These are phyloP conservation scores for Malurus leucopterus DNA, from an alignment of 2,797 vertebrate species.

Conservation along the genomic window DNA sequence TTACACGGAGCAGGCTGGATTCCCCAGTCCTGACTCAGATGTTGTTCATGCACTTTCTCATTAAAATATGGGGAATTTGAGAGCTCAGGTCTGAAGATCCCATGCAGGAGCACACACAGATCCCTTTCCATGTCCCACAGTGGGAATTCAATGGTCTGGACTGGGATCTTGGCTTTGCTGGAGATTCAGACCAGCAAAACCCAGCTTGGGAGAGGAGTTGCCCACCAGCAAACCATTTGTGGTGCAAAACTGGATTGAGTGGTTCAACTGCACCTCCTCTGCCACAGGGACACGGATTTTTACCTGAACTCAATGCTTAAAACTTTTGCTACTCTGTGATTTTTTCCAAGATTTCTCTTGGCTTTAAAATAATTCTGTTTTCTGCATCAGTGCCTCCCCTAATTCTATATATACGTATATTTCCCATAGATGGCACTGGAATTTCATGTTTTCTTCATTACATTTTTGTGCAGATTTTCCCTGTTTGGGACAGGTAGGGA, in stretches of 20 bases:
- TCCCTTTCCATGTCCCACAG: not conserved
- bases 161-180: not conserved
- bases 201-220: not conserved
- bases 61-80: not conserved
- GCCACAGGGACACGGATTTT: not conserved
- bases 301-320: not conserved
- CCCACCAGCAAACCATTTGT: not conserved
- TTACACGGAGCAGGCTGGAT: not conserved
- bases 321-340: not conserved
- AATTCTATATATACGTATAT: not conserved
- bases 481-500: fast-evolving
- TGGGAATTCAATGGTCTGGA: not conserved
- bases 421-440: conserved; percentile 13
- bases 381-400: not conserved
- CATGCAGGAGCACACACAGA: not conserved
- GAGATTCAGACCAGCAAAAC: not conserved
- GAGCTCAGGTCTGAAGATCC: not conserved
- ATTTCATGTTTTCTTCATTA: not conserved
- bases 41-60: not conserved
- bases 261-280: not conserved
- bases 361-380: conserved; percentile 11
- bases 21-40: not conserved
- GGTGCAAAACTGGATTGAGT: not conserved
- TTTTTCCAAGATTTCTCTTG: not conserved
- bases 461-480: not conserved